Base-by-base conservation (phyloP, 1,140 invertebrate genomes). In the Galleria mellonella region DNA sequence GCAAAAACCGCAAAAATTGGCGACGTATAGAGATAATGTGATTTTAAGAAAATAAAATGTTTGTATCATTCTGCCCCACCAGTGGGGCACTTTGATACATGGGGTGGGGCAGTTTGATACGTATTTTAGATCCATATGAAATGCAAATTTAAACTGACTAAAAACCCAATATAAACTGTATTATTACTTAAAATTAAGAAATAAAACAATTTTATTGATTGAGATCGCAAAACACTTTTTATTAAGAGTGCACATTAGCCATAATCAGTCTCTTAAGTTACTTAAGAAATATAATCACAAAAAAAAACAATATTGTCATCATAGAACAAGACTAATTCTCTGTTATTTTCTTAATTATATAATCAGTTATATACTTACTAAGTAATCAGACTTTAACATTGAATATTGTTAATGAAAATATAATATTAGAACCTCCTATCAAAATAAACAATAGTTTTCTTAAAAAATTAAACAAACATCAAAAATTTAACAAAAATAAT, bases 171-270 rank as follows among this genome's bases (percentile, higher is more conserved):
- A 15, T 35, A 35, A 23, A 23, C 17, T 23, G 17, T 23, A 23
- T 23, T 33, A 33, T 33, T 33, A 33, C 32, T 10, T 33, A 33
- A 33, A 10, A 33, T 33, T 33, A 33, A 33, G 32, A 33, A 33
- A 33, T 33, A 33, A 33, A 33, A 33, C 32, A 33, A 40, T 36
- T 35, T 33, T 43, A 43, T 43, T 35, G 13, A 43, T 31, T 35
- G 42, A 35, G 42, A 43, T 43, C 17, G 42, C 40, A 43, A 36
- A 43, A 43, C 27, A 43, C 42, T 35, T 36, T 43, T 43, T 43
- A 33, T 43, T 43, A 35, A 43, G 42, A 33, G 42, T 43, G 32
- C 42, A 32, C 14, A 42, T 42, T 42, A 42, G 40, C 40, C 40
- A 32, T 42, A 32, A 42, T 32, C 40, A 42, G 27, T 35, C 42